Conservation (phyloP, 2,113 vertebrate genomes). For the Crotalus horridus region DNA sequence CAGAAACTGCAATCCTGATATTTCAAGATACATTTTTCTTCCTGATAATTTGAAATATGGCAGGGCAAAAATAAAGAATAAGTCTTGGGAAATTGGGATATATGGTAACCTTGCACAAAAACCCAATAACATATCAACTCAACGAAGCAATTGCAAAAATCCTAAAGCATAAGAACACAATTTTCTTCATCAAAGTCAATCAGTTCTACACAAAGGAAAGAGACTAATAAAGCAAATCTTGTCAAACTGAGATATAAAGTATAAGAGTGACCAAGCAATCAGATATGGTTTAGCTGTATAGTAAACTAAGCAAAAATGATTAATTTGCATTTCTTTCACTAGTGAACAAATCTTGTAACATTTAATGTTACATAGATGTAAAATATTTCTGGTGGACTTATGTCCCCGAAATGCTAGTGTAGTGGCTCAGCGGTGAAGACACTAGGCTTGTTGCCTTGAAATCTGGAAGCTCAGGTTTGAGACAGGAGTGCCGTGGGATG, state of each 20-base stretch:
- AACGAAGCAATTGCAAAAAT: not conserved
- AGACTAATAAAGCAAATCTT: not conserved
- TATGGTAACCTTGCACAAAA: not conserved
- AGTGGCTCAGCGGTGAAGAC: not conserved
- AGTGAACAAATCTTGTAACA: not conserved
- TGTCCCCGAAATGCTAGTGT: not conserved
- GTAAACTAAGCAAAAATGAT: not conserved
- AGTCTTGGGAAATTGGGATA: not conserved
- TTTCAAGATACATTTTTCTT: not conserved
- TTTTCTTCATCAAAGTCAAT: not conserved
- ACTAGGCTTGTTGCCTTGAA: not conserved
- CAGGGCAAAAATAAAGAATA: not conserved
- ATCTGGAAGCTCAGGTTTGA: not conserved
- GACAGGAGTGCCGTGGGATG: not conserved
- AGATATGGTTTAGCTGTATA: not conserved
- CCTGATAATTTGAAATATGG: not conserved
- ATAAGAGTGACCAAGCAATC: not conserved
- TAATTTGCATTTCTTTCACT: not conserved
- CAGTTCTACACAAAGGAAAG: not conserved
- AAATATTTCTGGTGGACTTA: not conserved
- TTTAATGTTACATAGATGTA: not conserved
- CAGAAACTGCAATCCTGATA: not conserved
- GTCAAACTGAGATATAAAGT: not conserved
- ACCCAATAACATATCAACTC: accelerated
- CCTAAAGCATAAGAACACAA: conserved; percentile 9